Percentiles rank a stretch among this genome's conserved stretches.
Evolutionary conservation across 92 coral and sea anemone genomes (phyloP).

Genomic region (Epizoanthus ramosus): DNA sequence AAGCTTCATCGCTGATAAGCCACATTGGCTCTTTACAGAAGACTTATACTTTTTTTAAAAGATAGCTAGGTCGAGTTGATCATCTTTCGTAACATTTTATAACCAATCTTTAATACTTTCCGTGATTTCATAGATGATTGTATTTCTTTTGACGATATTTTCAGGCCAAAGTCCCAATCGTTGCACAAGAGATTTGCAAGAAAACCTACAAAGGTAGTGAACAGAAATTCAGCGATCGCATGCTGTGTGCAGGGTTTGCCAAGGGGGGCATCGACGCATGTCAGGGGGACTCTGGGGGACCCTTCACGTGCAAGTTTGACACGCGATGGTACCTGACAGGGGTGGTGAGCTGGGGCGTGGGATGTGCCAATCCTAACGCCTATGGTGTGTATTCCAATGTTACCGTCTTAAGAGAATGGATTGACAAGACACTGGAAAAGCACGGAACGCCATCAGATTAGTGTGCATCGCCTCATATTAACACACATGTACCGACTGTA

Average conservation of each 20-base stretch:
- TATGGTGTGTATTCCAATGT: constrained; percentile 55
- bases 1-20: too few relatives aligned
- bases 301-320: constrained; percentile 48
- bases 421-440: constrained; percentile 26
- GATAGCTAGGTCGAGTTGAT: too few relatives aligned
- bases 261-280: constrained; percentile 57
- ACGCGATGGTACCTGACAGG: constrained; percentile 61
- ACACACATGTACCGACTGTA: too few relatives aligned
- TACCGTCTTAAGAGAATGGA: constrained; percentile 40
- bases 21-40: too few relatives aligned
- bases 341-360: constrained; percentile 67
- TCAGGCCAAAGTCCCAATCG: constrained; percentile 44
- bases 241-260: constrained; percentile 56
- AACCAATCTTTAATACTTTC: too few relatives aligned
- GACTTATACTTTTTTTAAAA: too few relatives aligned
- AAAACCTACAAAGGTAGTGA: constrained; percentile 30
- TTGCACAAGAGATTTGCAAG: constrained; percentile 41
- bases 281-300: constrained; percentile 62
- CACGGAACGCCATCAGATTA: constrained; percentile 1
- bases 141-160: neutral
- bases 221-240: constrained; percentile 42
- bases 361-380: constrained; percentile 49
- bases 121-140: too few relatives aligned
- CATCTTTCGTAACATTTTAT: too few relatives aligned
- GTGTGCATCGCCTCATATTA: too few relatives aligned